Evolutionary conservation across 2,888 invertebrate species (phyloP).

Genomic region (Sylvicola fuscatus): DNA sequence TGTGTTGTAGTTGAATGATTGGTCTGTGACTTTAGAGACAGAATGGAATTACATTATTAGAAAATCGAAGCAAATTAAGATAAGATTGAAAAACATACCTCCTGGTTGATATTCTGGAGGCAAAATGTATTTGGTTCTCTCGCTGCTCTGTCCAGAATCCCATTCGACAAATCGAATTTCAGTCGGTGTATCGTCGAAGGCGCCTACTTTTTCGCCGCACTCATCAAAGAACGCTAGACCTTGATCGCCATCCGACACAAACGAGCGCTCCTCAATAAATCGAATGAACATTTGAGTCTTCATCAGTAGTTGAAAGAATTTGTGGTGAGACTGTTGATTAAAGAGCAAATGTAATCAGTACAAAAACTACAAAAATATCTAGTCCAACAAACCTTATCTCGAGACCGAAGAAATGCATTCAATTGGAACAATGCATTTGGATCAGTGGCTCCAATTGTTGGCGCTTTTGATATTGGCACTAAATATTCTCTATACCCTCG

Average conservation of each 20-base stretch:
- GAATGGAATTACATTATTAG: too few species aligned
- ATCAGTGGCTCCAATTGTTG: conserved; percentile 86
- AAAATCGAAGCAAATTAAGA: too few species aligned
- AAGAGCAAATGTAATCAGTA: conserved; percentile 2
- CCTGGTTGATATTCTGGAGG: conserved; percentile 54
- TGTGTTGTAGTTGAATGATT: conserved; percentile 21
- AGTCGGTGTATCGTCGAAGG: conserved; percentile 28
- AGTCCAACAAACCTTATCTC: conserved; percentile 47
- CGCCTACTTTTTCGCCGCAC: conserved; percentile 62
- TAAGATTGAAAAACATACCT: too few species aligned
- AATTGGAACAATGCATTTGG: conserved; percentile 88
- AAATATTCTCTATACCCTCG: conserved; percentile 77
- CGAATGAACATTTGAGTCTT: conserved; percentile 95
- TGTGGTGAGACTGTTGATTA: conserved; percentile 52
- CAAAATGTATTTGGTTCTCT: conserved; percentile 84
- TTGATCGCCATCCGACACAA: conserved; percentile 95
- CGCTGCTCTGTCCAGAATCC: conserved; percentile 58
- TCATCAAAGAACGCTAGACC: conserved; percentile 94
- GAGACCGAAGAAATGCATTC: conserved; percentile 66
- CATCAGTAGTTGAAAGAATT: conserved; percentile 77
- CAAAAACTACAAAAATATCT: not conserved
- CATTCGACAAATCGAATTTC: conserved; percentile 57
- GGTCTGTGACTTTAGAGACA: too few species aligned
- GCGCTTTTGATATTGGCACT: conserved; percentile 83
- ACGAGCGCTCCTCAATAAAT: conserved; percentile 96